Evolutionary conservation across 2,888 invertebrate species (phyloP), one percentile per base, ranked within the genome.

Genomic region (Hirtodrosophila alboralis): DNA sequence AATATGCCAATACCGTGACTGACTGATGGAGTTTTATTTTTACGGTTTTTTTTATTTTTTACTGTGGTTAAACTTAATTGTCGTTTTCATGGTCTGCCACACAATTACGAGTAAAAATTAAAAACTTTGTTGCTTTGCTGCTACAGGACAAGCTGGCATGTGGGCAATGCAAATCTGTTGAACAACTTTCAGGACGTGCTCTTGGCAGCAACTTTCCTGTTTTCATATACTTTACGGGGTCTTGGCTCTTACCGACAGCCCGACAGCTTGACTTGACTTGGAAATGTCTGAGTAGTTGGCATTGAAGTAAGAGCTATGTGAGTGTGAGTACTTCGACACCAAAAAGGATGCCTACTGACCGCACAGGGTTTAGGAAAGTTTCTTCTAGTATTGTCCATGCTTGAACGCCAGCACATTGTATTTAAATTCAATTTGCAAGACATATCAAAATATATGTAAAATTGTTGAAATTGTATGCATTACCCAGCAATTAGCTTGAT

Each of bases 71-170:
- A 64, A 71, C 56, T 59, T 59, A 71, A 67, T 63, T 71, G 67
- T 51, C 54, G 48, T 56, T 40, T 62, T 62, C 33, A 66, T 40
- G 51, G 54, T 44, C 53, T 56, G 53, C 13, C 45, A 44, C 37
- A 59, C 61, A 67, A 62, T 67, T 58, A 62, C 54, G 37, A 62
- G 33, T 45, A 44, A 34, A 66, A 71, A 66, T 61, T 67, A 53
- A 71, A 56, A 62, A 62, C 62, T 52, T 71, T 66, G 58, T 43
- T 52, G 53, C 40, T 12, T 14, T 36, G 40, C 14, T 43, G 33
- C 43, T n/a, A 10, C 34, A n/a, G 36, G 44, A 54, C 63, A 62
- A 38, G 43, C 27, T 26, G 43, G 53, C 62, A 54, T 67, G 69
- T 61, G 61, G 36, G 49, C 30, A 30, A 68, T 67, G 69, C 45